These are phyloP conservation scores for Idaea straminata DNA, from an alignment of 2,888 invertebrate genomes.

Conservation along the genomic window DNA sequence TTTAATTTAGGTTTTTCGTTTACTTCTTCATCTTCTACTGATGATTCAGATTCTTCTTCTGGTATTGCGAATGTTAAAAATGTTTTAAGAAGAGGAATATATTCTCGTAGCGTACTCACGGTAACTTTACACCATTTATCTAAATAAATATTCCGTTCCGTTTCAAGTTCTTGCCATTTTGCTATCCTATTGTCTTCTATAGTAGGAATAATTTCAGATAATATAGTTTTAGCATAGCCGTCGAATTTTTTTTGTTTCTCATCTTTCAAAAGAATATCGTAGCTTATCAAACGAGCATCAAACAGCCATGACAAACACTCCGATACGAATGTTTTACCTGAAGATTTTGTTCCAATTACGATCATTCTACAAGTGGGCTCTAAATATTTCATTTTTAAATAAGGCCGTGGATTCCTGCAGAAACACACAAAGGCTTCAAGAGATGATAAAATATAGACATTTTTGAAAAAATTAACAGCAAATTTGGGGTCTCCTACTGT, in stretches of 20 bases:
- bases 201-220: slow-evolving; percentile 63
- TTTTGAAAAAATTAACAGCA: slow-evolving; percentile 81
- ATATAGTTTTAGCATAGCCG: slow-evolving; percentile 49
- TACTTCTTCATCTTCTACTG: slow-evolving; percentile 7
- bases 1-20: slow-evolving; percentile 14
- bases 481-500: slow-evolving; percentile 74
- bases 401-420: slow-evolving; percentile 82
- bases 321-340: slow-evolving; percentile 81
- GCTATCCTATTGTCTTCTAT: slow-evolving; percentile 58
- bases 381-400: slow-evolving; percentile 78
- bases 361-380: slow-evolving; percentile 80
- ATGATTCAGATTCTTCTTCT: slow-evolving; percentile 1
- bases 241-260: slow-evolving; percentile 52
- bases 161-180: slow-evolving; percentile 62
- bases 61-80: slow-evolving; percentile 20
- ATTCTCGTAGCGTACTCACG: slow-evolving; percentile 36
- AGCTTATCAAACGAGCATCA: slow-evolving; percentile 67
- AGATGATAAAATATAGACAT: slow-evolving; percentile 81
- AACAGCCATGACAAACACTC: slow-evolving; percentile 77
- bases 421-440: slow-evolving; percentile 75
- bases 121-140: slow-evolving; percentile 56
- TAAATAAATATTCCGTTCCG: slow-evolving; percentile 51
- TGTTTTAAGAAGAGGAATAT: slow-evolving; percentile 41
- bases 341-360: slow-evolving; percentile 80
- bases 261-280: slow-evolving; percentile 39